A percentile compares a stretch with the other conserved stretches of the same genome.
These are phyloP conservation scores for Falco punctatus DNA, from an alignment of 2,113 vertebrate genomes.

Conservation along the genomic window DNA sequence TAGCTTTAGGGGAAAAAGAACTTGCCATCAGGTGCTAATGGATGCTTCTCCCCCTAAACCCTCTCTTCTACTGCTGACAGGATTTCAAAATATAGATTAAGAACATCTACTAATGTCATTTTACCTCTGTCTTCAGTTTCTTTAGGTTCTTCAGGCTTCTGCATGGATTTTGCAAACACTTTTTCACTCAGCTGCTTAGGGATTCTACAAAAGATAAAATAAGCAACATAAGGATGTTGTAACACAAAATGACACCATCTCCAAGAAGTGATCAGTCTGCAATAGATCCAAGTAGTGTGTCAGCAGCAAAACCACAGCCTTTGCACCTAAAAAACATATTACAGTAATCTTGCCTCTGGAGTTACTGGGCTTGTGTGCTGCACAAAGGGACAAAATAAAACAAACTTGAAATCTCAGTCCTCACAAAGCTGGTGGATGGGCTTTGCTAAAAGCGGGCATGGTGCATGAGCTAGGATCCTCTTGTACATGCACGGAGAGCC, in stretches of 20 bases:
- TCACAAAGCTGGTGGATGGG: background rate
- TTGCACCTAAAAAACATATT: background rate
- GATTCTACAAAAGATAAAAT: slow-evolving; percentile 80
- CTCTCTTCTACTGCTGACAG: background rate
- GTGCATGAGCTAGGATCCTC: background rate
- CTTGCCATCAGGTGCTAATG: background rate
- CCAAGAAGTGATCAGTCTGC: background rate
- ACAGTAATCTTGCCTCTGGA: background rate
- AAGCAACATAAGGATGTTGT: background rate
- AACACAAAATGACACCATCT: background rate
- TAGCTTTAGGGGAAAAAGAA: background rate
- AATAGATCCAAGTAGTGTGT: background rate
- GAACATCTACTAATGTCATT: background rate
- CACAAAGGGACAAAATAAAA: background rate
- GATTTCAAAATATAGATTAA: background rate
- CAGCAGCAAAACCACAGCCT: background rate
- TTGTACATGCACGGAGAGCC: rapidly evolving
- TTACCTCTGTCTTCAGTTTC: slow-evolving; percentile 77
- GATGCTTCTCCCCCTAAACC: rapidly evolving
- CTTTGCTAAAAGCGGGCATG: background rate
- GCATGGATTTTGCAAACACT: slow-evolving; percentile 77
- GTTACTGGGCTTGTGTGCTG: rapidly evolving
- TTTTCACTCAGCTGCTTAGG: slow-evolving; percentile 87
- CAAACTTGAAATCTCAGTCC: background rate
- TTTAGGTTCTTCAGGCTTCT: slow-evolving; percentile 61